A percentile compares a stretch with the other conserved stretches of the same genome.
These are phyloP conservation scores for Protaetia brevitarsis DNA, from an alignment of 1,140 invertebrate species.

Conservation along the genomic window DNA sequence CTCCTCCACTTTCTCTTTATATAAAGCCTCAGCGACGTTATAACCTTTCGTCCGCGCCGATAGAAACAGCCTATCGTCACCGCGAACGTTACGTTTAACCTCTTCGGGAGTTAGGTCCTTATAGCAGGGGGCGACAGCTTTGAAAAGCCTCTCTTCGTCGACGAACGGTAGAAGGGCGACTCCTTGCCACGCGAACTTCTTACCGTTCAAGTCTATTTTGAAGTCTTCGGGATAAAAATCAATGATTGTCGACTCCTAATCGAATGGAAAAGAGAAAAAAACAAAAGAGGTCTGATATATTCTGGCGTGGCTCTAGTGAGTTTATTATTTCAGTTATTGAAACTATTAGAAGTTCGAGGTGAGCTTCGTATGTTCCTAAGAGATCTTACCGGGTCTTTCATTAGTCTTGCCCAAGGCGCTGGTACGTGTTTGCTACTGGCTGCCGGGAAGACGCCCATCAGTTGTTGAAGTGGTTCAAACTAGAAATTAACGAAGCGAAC, in stretches of 20 bases:
- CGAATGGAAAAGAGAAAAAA: conserved; percentile 25
- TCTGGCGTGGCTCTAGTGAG: conserved; percentile 8
- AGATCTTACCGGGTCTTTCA: conserved; percentile 79
- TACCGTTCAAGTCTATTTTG: conserved; percentile 98
- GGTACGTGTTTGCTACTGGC: conserved; percentile 94
- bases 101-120: conserved; percentile 76
- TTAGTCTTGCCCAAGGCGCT: conserved; percentile 87
- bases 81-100: conserved; percentile 68
- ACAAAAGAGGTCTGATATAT: conserved; percentile 22
- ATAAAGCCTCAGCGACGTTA: conserved; percentile 67
- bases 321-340: background rate
- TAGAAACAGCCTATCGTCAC: conserved; percentile 80
- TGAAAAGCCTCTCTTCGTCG: conserved; percentile 88
- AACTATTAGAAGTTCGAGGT: background rate
- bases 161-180: conserved; percentile 98
- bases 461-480: conserved; percentile 95
- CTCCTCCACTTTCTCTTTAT: conserved; percentile 54
- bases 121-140: conserved; percentile 81
- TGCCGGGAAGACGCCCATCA: conserved; percentile 99
- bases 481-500: conserved; percentile 49
- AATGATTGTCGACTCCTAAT: conserved; percentile 87
- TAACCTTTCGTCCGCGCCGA: conserved; percentile 65
- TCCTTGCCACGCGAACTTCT: conserved; percentile 99
- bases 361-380: background rate
- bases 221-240: conserved; percentile 99